These are phyloP conservation scores for Danio albolineatus DNA, from an alignment of 2,797 vertebrate species.

Conservation along the genomic window DNA sequence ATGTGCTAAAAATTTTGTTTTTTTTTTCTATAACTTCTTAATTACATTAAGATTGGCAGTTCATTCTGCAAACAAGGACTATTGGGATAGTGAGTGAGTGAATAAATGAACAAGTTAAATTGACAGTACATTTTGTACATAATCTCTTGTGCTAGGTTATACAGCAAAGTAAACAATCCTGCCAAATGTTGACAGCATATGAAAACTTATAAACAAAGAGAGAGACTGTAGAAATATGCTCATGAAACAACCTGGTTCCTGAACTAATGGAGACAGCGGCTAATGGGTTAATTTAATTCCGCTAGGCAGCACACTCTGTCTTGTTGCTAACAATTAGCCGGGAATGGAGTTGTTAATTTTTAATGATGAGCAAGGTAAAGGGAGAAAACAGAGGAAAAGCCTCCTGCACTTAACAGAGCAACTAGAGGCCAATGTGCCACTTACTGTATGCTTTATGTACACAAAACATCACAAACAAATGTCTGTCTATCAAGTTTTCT, in stretches of 20 bases:
- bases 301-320: slow-evolving; percentile 72
- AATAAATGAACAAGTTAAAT: too few relatives aligned
- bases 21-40: too few relatives aligned
- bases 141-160: too few relatives aligned
- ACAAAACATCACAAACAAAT: not conserved
- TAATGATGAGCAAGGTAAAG: slow-evolving; percentile 76
- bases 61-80: too few relatives aligned
- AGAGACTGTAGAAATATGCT: not conserved
- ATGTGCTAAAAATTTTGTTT: too few relatives aligned
- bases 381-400: slow-evolving; percentile 56
- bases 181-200: not conserved
- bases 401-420: slow-evolving; percentile 53
- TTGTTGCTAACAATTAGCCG: slow-evolving; percentile 81
- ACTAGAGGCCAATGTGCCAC: slow-evolving; percentile 42
- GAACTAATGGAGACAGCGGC: slow-evolving; percentile 69
- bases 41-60: too few relatives aligned
- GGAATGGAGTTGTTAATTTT: slow-evolving; percentile 83
- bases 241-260: slow-evolving; percentile 38
- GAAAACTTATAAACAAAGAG: slow-evolving; percentile 22
- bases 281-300: slow-evolving; percentile 84
- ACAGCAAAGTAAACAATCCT: too few relatives aligned
- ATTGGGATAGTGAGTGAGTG: too few relatives aligned
- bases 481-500: too few relatives aligned
- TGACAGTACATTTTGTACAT: too few relatives aligned
- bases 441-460: slow-evolving; percentile 27